Evolutionary conservation across 2,797 vertebrate species (phyloP).

Genomic region (Spheniscus humboldti): DNA sequence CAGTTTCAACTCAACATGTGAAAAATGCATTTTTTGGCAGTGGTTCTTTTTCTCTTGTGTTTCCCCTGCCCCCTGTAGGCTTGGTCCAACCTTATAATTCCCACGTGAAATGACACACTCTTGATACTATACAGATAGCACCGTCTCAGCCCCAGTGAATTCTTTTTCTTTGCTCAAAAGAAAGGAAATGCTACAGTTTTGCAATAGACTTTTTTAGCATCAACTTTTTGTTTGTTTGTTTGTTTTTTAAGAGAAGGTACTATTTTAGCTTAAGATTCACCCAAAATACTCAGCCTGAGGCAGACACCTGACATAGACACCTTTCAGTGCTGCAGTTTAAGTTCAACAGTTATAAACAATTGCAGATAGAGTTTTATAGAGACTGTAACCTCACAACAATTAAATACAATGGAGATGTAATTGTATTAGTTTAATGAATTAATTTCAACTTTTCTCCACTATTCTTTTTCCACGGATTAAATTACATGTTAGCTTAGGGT

Average conservation of each 20-base stretch:
- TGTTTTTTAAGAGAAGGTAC: background rate
- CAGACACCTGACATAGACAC: background rate
- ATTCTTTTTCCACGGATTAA: background rate
- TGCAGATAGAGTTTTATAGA: background rate
- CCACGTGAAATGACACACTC: background rate
- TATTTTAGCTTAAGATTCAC: background rate
- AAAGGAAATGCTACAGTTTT: background rate
- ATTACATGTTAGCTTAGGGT: background rate
- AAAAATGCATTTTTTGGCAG: background rate
- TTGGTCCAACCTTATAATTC: background rate
- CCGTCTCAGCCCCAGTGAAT: accelerated
- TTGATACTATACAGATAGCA: background rate
- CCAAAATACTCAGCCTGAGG: background rate
- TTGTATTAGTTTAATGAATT: background rate
- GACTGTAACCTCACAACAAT: background rate
- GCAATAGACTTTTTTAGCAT: background rate
- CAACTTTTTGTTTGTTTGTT: background rate
- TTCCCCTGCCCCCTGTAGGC: background rate
- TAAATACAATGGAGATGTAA: background rate
- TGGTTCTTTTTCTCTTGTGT: background rate
- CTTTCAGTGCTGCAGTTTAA: background rate
- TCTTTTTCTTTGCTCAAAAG: background rate
- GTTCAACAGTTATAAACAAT: background rate
- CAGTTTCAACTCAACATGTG: background rate
- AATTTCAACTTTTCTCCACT: background rate